phyloP scores from a whole-genome alignment of 2,113 vertebrate genomes.

The Mormoops blainvillei region DNA sequence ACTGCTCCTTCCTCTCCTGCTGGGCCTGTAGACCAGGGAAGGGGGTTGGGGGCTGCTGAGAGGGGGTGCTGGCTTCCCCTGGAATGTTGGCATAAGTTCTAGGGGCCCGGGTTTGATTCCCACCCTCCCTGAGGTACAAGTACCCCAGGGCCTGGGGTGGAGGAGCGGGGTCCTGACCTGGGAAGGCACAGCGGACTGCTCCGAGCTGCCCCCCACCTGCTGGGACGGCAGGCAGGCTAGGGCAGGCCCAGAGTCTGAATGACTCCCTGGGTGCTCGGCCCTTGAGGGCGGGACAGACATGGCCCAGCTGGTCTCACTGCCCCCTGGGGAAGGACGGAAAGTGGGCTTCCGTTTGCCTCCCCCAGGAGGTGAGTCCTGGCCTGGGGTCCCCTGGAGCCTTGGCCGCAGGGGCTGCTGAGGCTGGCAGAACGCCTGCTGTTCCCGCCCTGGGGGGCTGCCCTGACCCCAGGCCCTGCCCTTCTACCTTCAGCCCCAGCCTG shows the following conservation, averaged over 20 bases:
- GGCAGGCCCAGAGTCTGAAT: neutral
- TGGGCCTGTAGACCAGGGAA: neutral
- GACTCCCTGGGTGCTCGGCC: neutral
- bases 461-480: neutral
- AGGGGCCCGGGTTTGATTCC: neutral
- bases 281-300: neutral
- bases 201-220: too few species aligned
- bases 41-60: neutral
- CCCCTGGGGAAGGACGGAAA: neutral
- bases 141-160: neutral
- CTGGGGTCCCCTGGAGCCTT: neutral
- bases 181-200: neutral
- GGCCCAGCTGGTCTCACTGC: neutral
- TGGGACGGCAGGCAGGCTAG: neutral
- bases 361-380: neutral
- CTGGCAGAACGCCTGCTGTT: neutral
- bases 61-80: neutral
- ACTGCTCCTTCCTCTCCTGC: neutral
- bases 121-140: neutral
- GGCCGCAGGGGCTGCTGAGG: neutral
- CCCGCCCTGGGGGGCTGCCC: neutral
- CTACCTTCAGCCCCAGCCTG: neutral
- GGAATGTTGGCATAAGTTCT: neutral
- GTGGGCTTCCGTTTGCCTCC: neutral
- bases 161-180: neutral